Percentiles rank a stretch among this genome's conserved stretches.
These are phyloP conservation scores for Oasisia sp. DNA, from an alignment of 2,888 invertebrate species.

Conservation along the genomic window DNA sequence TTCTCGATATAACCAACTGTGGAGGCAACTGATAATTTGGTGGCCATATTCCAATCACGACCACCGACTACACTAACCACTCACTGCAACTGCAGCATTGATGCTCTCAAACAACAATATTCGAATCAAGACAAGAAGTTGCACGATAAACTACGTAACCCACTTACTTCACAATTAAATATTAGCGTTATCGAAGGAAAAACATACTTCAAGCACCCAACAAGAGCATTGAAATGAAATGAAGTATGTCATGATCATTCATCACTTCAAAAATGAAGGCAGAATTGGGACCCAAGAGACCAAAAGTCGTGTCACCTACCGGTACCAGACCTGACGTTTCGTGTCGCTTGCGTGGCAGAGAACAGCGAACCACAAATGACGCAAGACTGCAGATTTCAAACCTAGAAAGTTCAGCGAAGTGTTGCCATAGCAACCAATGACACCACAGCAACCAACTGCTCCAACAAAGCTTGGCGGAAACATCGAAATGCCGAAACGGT, in stretches of 20 bases:
- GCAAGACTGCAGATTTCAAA: constrained; percentile 13
- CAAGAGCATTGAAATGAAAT: neutral
- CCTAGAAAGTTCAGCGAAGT: neutral
- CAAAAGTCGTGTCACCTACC: constrained; percentile 12
- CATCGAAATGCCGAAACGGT: neutral
- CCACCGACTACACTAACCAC: neutral
- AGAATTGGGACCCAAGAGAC: neutral
- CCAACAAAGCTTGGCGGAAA: neutral
- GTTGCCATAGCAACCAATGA: neutral
- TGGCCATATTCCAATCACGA: neutral
- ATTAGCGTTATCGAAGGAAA: neutral
- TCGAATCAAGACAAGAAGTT: neutral
- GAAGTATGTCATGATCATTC: neutral
- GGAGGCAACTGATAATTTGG: neutral
- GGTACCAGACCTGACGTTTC: neutral
- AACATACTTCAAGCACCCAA: neutral
- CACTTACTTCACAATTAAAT: neutral
- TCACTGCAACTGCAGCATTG: neutral
- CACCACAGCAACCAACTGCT: neutral
- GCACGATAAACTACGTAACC: neutral
- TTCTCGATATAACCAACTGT: neutral
- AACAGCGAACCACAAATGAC: neutral
- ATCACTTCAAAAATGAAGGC: neutral
- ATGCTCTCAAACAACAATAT: neutral
- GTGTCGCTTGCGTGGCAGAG: neutral